Conservation (phyloP, 2,113 vertebrate species). For the Paedocypris sp. region DNA sequence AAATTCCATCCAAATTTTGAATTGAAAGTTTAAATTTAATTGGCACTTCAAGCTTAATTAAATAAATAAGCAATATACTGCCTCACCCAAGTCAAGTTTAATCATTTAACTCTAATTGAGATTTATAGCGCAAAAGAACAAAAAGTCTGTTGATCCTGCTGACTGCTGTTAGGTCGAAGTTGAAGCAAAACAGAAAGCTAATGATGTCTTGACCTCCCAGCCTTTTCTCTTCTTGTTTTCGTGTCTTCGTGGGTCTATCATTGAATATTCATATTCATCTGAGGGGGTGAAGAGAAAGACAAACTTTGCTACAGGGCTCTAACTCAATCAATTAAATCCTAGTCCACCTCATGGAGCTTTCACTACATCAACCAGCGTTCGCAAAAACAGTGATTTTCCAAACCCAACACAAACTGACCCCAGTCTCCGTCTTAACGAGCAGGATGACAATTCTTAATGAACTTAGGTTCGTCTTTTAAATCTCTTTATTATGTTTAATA, state of each 20-base stretch:
- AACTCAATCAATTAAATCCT: not conserved
- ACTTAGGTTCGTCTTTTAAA: too few species aligned
- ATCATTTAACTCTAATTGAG: not conserved
- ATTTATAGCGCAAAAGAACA: not conserved
- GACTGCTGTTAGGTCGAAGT: not conserved
- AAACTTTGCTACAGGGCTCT: not conserved
- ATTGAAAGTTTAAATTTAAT: too few species aligned
- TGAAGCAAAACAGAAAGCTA: not conserved
- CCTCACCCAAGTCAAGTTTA: not conserved
- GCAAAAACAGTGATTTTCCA: slow-evolving; percentile 54
- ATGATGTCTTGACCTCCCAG: not conserved
- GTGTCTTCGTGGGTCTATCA: slow-evolving; percentile 40
- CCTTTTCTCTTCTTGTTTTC: slow-evolving; percentile 25
- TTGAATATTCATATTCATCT: slow-evolving; percentile 19
- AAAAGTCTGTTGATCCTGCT: too few species aligned
- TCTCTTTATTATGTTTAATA: too few species aligned
- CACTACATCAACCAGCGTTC: slow-evolving; percentile 2
- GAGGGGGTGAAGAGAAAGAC: not conserved
- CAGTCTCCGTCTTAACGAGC: too few species aligned
- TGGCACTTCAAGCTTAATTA: too few species aligned
- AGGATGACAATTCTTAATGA: too few species aligned
- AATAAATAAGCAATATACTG: too few species aligned
- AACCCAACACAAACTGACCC: not conserved
- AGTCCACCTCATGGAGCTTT: not conserved
- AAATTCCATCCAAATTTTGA: too few species aligned